phyloP scores from a whole-genome alignment of 2,113 vertebrate species.

The Orientallactaga bullata region DNA sequence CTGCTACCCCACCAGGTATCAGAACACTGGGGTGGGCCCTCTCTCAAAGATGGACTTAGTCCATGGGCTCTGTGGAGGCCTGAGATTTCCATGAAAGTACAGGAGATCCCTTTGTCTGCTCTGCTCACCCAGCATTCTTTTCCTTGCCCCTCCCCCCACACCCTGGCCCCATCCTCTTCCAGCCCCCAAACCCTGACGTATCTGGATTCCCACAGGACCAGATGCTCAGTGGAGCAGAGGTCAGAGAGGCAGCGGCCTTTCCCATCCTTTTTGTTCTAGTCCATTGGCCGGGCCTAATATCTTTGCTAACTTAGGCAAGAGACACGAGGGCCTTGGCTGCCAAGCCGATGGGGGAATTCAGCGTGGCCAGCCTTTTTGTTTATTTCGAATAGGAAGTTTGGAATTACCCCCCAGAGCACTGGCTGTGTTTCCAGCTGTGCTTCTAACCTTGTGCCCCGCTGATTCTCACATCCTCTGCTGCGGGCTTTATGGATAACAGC shows the following conservation, averaged over 20 bases:
- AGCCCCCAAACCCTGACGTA: conserved; percentile 8
- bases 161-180: background rate
- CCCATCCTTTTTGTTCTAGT: conserved; percentile 73
- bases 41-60: background rate
- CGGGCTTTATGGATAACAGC: conserved; percentile 31
- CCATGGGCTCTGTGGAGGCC: no score
- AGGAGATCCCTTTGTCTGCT: background rate
- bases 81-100: background rate
- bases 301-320: conserved; percentile 76
- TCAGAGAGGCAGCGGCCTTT: conserved; percentile 65
- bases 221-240: conserved; percentile 51
- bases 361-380: conserved; percentile 54
- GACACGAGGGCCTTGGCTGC: conserved; percentile 48
- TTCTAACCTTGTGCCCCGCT: conserved; percentile 52
- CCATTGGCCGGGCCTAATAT: conserved; percentile 45
- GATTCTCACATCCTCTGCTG: conserved; percentile 65
- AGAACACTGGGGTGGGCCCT: background rate
- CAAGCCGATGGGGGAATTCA: conserved; percentile 62
- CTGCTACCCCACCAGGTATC: no score
- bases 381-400: conserved; percentile 78
- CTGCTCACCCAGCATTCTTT: conserved; percentile 10
- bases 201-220: conserved; percentile 72
- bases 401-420: conserved; percentile 61
- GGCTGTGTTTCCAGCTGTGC: conserved; percentile 75
- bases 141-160: background rate